Percentiles rank a stretch among this genome's conserved stretches.
Conservation (phyloP, 37 sponge, comb jelly and placozoan genomes). For the Ephydatia muelleri region DNA sequence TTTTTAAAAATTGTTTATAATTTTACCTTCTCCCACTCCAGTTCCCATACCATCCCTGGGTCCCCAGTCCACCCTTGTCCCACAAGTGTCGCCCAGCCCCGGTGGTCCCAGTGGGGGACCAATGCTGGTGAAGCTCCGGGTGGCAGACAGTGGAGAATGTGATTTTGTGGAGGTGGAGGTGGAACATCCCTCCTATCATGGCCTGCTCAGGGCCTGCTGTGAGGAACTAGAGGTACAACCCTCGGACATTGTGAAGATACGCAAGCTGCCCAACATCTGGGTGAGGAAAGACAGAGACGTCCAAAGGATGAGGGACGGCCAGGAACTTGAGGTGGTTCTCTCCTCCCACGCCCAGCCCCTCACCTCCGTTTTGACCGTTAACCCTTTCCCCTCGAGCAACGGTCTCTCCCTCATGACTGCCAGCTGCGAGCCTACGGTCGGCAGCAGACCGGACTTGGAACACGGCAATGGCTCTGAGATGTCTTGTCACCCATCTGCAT, state of each 20-base stretch:
- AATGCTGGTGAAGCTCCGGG: constrained; percentile 64
- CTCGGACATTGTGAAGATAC: constrained; percentile 63
- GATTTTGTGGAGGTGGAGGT: constrained; percentile 89
- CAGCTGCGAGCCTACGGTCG: not conserved
- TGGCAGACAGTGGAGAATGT: constrained; percentile 56
- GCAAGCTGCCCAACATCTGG: constrained; percentile 86
- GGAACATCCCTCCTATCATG: constrained; percentile 25
- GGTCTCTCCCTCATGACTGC: not conserved
- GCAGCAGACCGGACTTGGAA: not conserved
- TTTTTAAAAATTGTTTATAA: not conserved
- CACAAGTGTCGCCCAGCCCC: not conserved
- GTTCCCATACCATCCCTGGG: not conserved
- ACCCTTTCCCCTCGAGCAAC: not conserved
- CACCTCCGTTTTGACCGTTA: not conserved
- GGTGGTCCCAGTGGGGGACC: not conserved
- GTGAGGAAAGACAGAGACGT: constrained; percentile 86
- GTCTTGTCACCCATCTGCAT: not conserved
- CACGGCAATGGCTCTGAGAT: not conserved
- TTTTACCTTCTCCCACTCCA: constrained; percentile 2
- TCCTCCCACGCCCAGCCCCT: not conserved
- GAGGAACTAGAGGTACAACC: constrained; percentile 62
- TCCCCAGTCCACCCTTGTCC: not conserved
- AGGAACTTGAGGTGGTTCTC: constrained; percentile 84
- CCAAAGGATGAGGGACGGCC: constrained; percentile 59
- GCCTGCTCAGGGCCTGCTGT: constrained; percentile 52